These are phyloP conservation scores for Synergus umbraculus DNA, from an alignment of 2,888 invertebrate genomes.

Conservation along the genomic window DNA sequence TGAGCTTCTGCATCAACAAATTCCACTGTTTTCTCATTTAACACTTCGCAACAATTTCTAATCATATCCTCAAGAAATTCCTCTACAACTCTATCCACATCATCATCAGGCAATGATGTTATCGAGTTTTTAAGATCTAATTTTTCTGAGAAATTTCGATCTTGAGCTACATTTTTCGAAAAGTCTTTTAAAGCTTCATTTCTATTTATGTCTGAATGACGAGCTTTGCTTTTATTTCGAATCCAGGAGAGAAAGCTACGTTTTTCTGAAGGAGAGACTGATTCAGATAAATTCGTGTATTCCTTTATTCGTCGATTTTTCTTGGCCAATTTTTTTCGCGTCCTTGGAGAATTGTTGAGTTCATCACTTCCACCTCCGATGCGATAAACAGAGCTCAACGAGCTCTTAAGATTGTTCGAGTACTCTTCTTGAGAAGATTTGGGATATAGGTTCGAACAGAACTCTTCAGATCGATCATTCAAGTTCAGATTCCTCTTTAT, in stretches of 20 bases:
- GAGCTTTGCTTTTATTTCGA: neutral
- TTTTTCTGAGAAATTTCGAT: neutral
- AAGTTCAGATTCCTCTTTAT: neutral
- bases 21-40: neutral
- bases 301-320: neutral
- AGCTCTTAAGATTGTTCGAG: neutral
- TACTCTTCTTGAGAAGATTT: neutral
- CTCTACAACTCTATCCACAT: neutral
- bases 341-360: slow-evolving; percentile 23
- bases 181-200: neutral
- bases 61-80: neutral
- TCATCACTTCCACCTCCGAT: neutral
- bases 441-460: neutral
- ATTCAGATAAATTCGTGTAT: neutral
- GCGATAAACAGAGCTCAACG: slow-evolving; percentile 1
- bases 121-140: neutral
- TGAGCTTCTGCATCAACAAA: neutral
- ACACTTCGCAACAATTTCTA: neutral
- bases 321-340: neutral
- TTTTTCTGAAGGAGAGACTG: neutral
- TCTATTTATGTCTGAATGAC: neutral
- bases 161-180: neutral
- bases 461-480: neutral
- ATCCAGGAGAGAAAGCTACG: neutral
- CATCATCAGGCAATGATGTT: neutral